These are phyloP conservation scores for Brachionus paranguensis DNA, from an alignment of 1,140 invertebrate species.

Conservation along the genomic window DNA sequence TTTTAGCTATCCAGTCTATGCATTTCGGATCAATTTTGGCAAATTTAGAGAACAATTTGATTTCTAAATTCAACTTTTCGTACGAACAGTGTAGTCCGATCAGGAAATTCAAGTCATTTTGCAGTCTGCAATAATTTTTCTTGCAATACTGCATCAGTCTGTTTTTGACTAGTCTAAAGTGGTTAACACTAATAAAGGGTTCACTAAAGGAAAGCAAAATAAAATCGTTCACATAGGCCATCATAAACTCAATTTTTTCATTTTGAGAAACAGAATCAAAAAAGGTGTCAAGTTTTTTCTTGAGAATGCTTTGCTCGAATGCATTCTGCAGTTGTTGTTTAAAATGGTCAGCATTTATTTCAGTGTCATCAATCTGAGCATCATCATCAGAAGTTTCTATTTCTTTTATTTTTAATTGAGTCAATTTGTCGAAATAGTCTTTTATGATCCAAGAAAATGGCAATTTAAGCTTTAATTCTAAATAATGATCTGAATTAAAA, in stretches of 20 bases:
- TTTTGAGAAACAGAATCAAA: neutral
- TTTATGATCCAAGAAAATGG: constrained; percentile 25
- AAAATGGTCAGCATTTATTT: neutral
- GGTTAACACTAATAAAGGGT: neutral
- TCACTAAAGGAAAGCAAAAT: neutral
- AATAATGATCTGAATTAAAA: neutral
- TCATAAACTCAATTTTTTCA: neutral
- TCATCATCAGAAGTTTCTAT: neutral
- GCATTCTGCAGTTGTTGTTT: neutral
- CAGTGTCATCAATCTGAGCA: neutral
- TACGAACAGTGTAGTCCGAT: neutral
- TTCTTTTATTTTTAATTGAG: constrained; percentile 10
- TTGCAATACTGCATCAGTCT: neutral
- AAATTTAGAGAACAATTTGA: constrained; percentile 14
- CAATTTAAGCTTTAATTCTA: neutral
- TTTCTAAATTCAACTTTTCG: neutral
- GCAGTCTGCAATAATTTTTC: neutral
- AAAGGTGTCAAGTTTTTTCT: neutral
- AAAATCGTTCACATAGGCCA: neutral
- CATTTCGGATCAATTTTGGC: neutral
- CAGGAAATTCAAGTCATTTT: neutral
- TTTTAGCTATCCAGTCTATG: neutral
- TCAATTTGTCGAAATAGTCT: neutral
- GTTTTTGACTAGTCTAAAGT: neutral
- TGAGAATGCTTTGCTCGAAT: neutral